Conservation (phyloP, 2,888 invertebrate genomes). For the Apamea epomidion region DNA sequence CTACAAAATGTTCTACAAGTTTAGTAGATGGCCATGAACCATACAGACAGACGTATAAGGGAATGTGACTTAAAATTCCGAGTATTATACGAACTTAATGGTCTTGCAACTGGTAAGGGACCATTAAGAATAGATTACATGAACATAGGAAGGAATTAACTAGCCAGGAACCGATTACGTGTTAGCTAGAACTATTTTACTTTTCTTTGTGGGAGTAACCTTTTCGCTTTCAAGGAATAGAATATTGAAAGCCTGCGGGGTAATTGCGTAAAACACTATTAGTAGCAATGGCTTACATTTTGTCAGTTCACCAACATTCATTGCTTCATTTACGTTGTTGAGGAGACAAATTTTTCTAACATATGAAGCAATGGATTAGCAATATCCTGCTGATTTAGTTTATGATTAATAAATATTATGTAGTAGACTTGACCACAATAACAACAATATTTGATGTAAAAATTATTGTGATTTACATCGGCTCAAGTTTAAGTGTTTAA, state of each 20-base stretch:
- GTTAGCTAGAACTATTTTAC: slow-evolving; percentile 8
- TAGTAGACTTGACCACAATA: neutral
- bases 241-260: neutral
- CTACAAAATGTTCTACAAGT: slow-evolving; percentile 44
- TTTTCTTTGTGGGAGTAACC: neutral
- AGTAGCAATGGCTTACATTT: too few species aligned
- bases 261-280: neutral
- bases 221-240: neutral
- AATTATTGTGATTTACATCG: neutral
- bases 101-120: slow-evolving; percentile 23
- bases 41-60: slow-evolving; percentile 52
- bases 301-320: too few species aligned
- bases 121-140: slow-evolving; percentile 55
- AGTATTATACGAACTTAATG: slow-evolving; percentile 58
- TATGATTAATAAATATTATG: too few species aligned
- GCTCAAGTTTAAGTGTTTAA: neutral
- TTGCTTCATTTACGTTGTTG: too few species aligned
- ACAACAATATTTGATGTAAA: neutral
- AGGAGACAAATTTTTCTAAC: too few species aligned
- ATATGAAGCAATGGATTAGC: too few species aligned
- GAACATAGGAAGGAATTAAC: slow-evolving; percentile 38
- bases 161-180: slow-evolving; percentile 31
- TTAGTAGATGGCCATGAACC: slow-evolving; percentile 62
- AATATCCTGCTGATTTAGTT: too few species aligned
- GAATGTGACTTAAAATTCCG: slow-evolving; percentile 58